A percentile compares a stretch with the other conserved stretches of the same genome.
phyloP scores from a whole-genome alignment of 37 sponge, comb jelly and placozoan species.

The Ianthella basta region DNA sequence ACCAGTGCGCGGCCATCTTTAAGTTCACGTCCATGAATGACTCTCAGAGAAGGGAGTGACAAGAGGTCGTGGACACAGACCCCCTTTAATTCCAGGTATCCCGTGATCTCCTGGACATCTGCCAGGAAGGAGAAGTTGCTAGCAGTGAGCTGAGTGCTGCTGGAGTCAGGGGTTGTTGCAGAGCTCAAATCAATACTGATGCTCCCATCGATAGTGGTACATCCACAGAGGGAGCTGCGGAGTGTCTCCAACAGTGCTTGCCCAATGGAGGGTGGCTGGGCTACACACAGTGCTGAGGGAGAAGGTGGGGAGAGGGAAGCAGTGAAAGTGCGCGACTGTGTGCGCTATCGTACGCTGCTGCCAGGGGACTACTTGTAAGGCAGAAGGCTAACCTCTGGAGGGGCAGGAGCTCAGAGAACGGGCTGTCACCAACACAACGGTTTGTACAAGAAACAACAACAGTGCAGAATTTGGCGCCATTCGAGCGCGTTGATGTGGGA shows the following conservation, averaged over 20 bases:
- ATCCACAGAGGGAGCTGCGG: background rate
- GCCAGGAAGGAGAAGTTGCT: background rate
- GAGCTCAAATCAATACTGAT: background rate
- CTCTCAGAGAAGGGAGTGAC: background rate
- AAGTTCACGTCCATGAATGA: conserved; percentile 18
- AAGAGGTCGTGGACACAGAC: background rate
- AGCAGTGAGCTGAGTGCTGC: background rate
- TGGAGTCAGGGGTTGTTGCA: background rate
- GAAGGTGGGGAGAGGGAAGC: no score
- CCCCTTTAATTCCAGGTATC: conserved; percentile 5
- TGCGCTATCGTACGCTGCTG: no score
- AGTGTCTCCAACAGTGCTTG: background rate
- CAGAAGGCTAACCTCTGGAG: no score
- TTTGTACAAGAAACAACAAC: no score
- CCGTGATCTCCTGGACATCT: background rate
- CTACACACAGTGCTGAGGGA: no score
- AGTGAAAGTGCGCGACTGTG: no score
- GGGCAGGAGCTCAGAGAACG: no score
- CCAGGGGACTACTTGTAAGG: no score
- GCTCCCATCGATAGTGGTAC: background rate
- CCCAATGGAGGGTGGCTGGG: background rate
- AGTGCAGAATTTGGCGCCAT: no score
- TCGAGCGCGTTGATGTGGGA: no score
- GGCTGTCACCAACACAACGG: no score
- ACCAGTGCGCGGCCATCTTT: conserved; percentile 10